Evolutionary conservation across 2,888 invertebrate genomes (phyloP).

Genomic region (Apotomis betuletana): DNA sequence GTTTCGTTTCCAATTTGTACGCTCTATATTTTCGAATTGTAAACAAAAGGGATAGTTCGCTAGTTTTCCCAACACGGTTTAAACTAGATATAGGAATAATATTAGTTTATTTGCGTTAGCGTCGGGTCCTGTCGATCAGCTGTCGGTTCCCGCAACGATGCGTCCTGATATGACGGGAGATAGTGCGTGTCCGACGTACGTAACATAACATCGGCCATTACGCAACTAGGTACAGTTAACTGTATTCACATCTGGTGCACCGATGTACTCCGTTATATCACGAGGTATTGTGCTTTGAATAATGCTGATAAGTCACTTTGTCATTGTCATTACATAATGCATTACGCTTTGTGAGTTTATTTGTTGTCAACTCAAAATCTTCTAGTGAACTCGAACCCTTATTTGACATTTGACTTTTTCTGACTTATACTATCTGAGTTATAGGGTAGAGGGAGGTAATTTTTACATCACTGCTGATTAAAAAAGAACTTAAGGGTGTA

Average conservation of each 20-base stretch:
- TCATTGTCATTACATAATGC: conserved; percentile 39
- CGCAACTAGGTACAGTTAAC: conserved; percentile 60
- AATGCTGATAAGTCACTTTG: conserved; percentile 40
- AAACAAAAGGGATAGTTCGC: conserved; percentile 15
- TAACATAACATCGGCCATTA: conserved; percentile 60
- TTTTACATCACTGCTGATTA: neutral
- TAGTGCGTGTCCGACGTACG: conserved; percentile 71
- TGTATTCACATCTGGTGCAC: conserved; percentile 54
- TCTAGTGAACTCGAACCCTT: neutral
- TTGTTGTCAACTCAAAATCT: conserved; percentile 10
- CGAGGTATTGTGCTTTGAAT: conserved; percentile 46
- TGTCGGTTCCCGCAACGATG: conserved; percentile 70
- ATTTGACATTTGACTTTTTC: neutral
- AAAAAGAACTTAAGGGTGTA: conserved; percentile 2
- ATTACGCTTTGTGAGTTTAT: conserved; percentile 31
- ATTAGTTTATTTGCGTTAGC: conserved; percentile 26
- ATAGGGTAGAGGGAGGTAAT: neutral
- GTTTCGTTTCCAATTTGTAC: neutral
- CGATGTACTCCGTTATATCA: conserved; percentile 58
- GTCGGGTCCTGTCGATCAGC: conserved; percentile 61
- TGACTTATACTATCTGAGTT: neutral
- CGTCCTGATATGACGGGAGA: conserved; percentile 73
- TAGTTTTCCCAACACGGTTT: neutral
- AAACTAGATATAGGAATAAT: conserved; percentile 8
- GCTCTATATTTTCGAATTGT: conserved; percentile 1